Base-by-base conservation (phyloP, 1,140 invertebrate species). In the Drosophila teissieri region DNA sequence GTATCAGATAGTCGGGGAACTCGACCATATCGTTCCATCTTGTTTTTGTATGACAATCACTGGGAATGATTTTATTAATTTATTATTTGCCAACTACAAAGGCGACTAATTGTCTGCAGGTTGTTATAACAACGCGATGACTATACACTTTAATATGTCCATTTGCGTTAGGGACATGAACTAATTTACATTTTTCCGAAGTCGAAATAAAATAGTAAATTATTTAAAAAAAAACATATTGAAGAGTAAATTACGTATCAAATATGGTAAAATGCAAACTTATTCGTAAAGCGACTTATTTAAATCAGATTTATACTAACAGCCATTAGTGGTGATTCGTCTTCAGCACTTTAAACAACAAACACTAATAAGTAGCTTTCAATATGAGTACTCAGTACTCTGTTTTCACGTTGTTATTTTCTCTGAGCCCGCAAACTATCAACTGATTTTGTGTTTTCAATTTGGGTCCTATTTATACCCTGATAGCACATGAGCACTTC, bases 391-490 rank as follows among this genome's bases (percentile, higher is more conserved):
- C n/a, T 8, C 24, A 15, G 11, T 2, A 12, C 45, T 7, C 40
- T 44, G 31, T 54, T 51, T 81, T 48, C 12, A 34, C 36, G 64
- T 46, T 40, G 31, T 51, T 49, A 42, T 31, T 37, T 44, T 11
- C 31, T 11, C 48, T 5, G 27, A n/a, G 52, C 42, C 73, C 36
- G 54, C 48, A 44, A 61, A 68, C 48, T 72, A 72, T 72, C 51
- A 79, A 86, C 79, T 86, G 83, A 88, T 42, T 49, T 67, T 40
- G 40, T 54, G 37, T 34, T 24, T 55, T 17, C 24, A 51, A 52
- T 14, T 10, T 17, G 39, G 17, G 44, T 55, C 52, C 40, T 83
- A 76, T 86, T 76, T 86, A 86, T 88, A 86, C 83, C 70, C 45
- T 64, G 51, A 15, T 48, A 73, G 39, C 46, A 53, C 37, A 17